phyloP scores from a whole-genome alignment of 2,113 vertebrate genomes.

The Circaetus gallicus region DNA sequence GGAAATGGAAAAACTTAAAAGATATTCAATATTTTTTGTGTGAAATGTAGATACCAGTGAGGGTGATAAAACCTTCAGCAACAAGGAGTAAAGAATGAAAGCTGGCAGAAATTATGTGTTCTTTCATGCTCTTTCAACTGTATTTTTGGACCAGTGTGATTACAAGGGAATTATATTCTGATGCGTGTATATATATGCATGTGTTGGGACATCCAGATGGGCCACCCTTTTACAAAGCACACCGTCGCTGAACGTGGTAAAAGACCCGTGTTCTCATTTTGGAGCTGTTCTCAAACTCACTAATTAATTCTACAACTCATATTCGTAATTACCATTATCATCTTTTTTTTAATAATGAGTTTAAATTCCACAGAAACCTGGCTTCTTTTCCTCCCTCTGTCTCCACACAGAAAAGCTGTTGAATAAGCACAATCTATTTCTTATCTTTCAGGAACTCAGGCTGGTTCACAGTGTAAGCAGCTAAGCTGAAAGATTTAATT shows the following conservation, averaged over 20 bases:
- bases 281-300: background rate
- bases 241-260: background rate
- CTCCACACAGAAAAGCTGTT: constrained; percentile 16
- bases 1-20: constrained; percentile 64
- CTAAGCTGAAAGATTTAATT: constrained; percentile 65
- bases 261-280: background rate
- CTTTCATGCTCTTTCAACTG: constrained; percentile 20
- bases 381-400: constrained; percentile 22
- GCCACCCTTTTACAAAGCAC: background rate
- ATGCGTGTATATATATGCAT: background rate
- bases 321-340: constrained; percentile 36
- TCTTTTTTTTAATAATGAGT: constrained; percentile 15
- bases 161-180: constrained; percentile 5
- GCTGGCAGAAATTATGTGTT: background rate
- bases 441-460: constrained; percentile 44
- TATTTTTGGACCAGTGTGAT: constrained; percentile 27
- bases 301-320: constrained; percentile 47
- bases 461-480: constrained; percentile 12
- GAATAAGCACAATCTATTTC: constrained; percentile 39
- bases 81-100: constrained; percentile 21
- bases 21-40: constrained; percentile 49
- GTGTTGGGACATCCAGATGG: background rate
- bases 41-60: constrained; percentile 50
- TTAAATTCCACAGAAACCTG: constrained; percentile 63
- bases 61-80: constrained; percentile 47